Percentiles rank a stretch among this genome's conserved stretches.
phyloP scores from a whole-genome alignment of 2,888 invertebrate species.

The Tineola bisselliella region DNA sequence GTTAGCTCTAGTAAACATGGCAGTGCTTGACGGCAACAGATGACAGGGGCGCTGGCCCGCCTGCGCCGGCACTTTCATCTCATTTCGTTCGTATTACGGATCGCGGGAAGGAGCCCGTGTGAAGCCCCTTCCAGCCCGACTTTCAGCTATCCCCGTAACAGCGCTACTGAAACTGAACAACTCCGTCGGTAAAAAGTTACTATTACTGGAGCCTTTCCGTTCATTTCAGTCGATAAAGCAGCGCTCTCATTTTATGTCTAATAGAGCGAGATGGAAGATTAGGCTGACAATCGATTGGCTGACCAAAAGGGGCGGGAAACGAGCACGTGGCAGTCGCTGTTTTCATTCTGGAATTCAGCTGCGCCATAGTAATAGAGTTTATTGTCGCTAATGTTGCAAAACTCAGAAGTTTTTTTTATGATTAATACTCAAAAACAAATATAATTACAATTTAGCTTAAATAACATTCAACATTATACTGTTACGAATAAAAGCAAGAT shows the following conservation, averaged over 20 bases:
- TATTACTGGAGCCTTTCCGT: not conserved
- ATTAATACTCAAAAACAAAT: constrained; percentile 5
- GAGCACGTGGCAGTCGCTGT: constrained; percentile 46
- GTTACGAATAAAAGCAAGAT: no score
- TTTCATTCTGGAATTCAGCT: not conserved
- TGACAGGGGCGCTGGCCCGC: constrained; percentile 59
- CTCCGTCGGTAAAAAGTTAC: constrained; percentile 7
- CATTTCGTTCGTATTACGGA: not conserved
- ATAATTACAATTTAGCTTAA: not conserved
- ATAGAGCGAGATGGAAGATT: constrained; percentile 36
- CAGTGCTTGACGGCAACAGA: constrained; percentile 58
- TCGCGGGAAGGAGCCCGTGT: not conserved
- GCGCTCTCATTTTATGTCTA: constrained; percentile 20
- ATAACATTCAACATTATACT: no score
- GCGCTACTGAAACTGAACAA: not conserved
- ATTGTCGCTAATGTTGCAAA: constrained; percentile 26
- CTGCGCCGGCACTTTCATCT: constrained; percentile 40
- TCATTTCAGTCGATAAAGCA: constrained; percentile 49
- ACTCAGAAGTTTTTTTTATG: constrained; percentile 1
- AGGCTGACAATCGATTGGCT: constrained; percentile 57
- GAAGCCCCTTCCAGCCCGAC: not conserved
- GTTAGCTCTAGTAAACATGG: constrained; percentile 63
- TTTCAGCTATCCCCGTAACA: constrained; percentile 3
- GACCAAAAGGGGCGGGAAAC: constrained; percentile 51
- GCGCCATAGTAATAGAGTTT: constrained; percentile 30